phyloP scores from a whole-genome alignment of 2,888 invertebrate genomes.

The Mantis religiosa region DNA sequence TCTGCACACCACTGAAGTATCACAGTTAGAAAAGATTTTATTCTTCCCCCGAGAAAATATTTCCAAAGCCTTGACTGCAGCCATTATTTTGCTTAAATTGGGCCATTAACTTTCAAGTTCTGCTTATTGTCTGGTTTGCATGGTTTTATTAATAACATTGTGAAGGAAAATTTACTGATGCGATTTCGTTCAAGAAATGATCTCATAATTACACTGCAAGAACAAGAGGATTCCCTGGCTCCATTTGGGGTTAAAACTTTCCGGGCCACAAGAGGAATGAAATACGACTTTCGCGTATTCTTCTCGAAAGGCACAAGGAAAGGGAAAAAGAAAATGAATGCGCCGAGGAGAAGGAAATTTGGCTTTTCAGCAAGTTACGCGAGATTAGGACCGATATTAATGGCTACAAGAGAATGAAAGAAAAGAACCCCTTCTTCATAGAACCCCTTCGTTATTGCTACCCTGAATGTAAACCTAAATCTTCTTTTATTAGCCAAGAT shows the following conservation, averaged over 20 bases:
- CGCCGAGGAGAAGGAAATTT: neutral
- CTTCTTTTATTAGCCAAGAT: neutral
- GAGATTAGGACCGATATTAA: neutral
- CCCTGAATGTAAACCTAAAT: neutral
- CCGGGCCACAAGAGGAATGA: neutral
- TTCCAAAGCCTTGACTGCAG: conserved; percentile 13
- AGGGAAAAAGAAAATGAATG: conserved; percentile 3
- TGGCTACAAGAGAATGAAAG: neutral
- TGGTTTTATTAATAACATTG: conserved; percentile 4
- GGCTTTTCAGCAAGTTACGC: neutral
- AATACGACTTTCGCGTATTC: conserved; percentile 1
- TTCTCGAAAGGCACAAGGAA: neutral
- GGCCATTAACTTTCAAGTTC: conserved; percentile 16
- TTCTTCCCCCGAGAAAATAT: neutral
- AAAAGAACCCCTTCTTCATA: neutral
- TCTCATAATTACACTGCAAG: conserved; percentile 3
- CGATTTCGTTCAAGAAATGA: conserved; percentile 22
- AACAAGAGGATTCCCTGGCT: neutral
- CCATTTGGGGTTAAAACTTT: neutral
- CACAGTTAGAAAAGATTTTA: neutral
- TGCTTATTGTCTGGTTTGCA: conserved; percentile 13
- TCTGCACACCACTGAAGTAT: neutral
- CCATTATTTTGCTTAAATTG: conserved; percentile 24
- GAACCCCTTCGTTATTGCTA: neutral
- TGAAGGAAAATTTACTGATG: conserved; percentile 18